Conservation (phyloP, 2,797 vertebrate species). For the Oryzias sinensis region DNA sequence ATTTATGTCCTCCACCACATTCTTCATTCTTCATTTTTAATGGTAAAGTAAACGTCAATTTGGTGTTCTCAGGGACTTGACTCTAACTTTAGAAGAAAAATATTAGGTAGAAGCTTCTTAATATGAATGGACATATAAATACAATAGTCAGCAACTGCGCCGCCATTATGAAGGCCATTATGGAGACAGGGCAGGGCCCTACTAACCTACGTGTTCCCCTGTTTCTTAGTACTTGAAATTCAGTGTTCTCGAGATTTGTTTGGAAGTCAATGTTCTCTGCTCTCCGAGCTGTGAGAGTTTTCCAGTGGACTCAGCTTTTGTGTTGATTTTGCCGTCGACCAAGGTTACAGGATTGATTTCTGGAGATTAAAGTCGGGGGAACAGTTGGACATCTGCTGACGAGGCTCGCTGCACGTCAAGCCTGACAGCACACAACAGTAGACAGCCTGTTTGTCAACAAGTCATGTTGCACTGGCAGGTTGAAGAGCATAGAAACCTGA, state of each 20-base stretch:
- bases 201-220: constrained; percentile 22
- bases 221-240: constrained; percentile 29
- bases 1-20: constrained; percentile 22
- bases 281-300: constrained; percentile 16
- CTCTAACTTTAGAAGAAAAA: constrained; percentile 33
- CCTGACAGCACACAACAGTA: constrained; percentile 29
- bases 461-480: constrained; percentile 46
- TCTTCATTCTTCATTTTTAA: constrained; percentile 68
- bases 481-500: constrained; percentile 30
- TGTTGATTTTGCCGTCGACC: constrained; percentile 58
- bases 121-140: too few species aligned
- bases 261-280: constrained; percentile 38
- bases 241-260: constrained; percentile 25
- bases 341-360: constrained; percentile 66
- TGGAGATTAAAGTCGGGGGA: constrained; percentile 56
- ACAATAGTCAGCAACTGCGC: too few species aligned
- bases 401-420: constrained; percentile 32
- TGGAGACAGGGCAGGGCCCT: constrained; percentile 39
- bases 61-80: constrained; percentile 24
- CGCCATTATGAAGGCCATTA: constrained; percentile 51
- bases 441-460: constrained; percentile 60
- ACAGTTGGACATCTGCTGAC: constrained; percentile 50
- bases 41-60: constrained; percentile 37
- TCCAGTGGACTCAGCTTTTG: constrained; percentile 21
- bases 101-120: neutral